These are phyloP conservation scores for Numida meleagris DNA, from an alignment of 2,113 vertebrate species.

Conservation along the genomic window DNA sequence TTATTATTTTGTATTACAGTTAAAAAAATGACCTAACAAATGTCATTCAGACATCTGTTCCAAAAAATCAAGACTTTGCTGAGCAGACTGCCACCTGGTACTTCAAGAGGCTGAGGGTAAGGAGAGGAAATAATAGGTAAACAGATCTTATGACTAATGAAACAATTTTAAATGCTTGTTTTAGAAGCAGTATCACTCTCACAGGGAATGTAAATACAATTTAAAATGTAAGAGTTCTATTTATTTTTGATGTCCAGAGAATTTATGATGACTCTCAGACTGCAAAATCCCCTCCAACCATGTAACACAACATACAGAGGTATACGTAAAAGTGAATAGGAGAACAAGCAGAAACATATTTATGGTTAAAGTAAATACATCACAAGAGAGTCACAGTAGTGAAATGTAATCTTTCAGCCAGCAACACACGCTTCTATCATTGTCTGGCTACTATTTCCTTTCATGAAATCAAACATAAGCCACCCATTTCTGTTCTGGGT, in stretches of 20 bases:
- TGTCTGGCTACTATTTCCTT: neutral
- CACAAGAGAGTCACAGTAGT: neutral
- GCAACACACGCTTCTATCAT: neutral
- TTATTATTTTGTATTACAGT: neutral
- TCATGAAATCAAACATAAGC: neutral
- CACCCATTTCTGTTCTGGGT: neutral
- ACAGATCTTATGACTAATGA: neutral
- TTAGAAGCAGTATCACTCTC: neutral
- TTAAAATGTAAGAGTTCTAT: neutral
- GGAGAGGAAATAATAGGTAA: neutral
- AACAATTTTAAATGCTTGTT: neutral
- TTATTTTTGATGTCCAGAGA: neutral
- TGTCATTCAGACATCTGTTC: neutral
- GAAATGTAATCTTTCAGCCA: neutral
- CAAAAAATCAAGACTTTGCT: neutral
- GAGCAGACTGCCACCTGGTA: neutral
- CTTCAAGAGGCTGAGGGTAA: neutral
- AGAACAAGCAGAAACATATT: neutral
- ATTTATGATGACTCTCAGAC: neutral
- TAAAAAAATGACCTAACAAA: neutral
- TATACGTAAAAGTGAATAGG: neutral
- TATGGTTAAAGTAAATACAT: neutral
- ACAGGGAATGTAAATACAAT: neutral
- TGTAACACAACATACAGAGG: neutral
- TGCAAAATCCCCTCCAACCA: neutral